phyloP scores from a whole-genome alignment of 2,113 vertebrate genomes.

The Phocoena sinus region DNA sequence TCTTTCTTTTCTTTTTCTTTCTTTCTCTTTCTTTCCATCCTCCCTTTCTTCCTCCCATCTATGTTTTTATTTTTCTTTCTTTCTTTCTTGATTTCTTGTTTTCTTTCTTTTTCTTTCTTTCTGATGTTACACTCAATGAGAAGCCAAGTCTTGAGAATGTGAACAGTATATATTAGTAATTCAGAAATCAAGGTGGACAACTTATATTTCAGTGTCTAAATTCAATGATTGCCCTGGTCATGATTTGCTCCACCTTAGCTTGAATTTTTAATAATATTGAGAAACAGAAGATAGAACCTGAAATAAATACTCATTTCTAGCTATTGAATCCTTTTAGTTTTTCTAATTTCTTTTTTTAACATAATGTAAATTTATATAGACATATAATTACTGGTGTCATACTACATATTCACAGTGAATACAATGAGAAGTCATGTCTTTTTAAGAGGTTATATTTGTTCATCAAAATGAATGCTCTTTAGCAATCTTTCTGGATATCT shows the following conservation, averaged over 20 bases:
- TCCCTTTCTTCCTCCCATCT: too few relatives aligned
- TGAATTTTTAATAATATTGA: constrained; percentile 53
- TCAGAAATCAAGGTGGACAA: constrained; percentile 37
- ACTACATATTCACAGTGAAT: not conserved
- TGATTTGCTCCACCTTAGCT: constrained; percentile 32
- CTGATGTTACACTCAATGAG: not conserved
- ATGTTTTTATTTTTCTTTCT: too few relatives aligned
- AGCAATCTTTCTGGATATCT: not conserved
- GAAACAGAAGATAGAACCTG: not conserved
- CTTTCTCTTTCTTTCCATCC: too few relatives aligned
- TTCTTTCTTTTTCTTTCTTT: not conserved
- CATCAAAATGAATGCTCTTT: not conserved
- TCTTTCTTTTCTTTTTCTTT: not conserved
- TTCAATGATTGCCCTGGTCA: constrained; percentile 27
- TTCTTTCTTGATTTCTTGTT: too few relatives aligned
- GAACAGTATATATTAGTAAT: constrained; percentile 2
- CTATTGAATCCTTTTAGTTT: not conserved
- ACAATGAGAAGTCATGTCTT: not conserved
- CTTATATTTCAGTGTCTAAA: constrained; percentile 41
- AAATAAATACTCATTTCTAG: constrained; percentile 16
- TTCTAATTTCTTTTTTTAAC: not conserved
- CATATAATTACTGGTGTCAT: not conserved
- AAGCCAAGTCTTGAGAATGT: not conserved
- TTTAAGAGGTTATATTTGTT: not conserved
- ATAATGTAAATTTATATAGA: not conserved